Base-by-base conservation (phyloP, 2,797 vertebrate genomes). In the Parauchenoglanis punctatus region DNA sequence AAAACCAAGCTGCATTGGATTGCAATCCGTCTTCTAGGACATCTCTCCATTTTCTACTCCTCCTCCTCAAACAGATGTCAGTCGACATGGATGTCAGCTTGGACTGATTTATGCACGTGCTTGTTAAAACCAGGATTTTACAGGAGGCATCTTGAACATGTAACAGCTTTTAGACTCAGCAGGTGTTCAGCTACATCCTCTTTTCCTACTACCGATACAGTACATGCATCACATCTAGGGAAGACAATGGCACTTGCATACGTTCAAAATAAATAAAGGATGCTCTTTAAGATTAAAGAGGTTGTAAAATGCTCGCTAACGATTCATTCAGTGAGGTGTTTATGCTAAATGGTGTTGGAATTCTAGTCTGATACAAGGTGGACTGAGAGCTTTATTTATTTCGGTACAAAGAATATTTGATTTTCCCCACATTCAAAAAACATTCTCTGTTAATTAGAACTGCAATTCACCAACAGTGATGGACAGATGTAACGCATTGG, bases 11-110 rank as follows among this genome's bases (percentile, higher is more conserved):
- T 87, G 52, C n/a, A 72, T 40, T 8, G 35, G 67, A 78, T 83
- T 86, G 59, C 80, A 78, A 86, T 89, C 78, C 46, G 65, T 86
- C 68, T 87, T 87, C 40, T 15, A 40, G n/a, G 70, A 68, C 56
- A 52, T 58, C 56, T 15, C 68, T 85, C 35, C n/a, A 8, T 84
- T 28, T 65, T 25, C 76, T 85, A 2, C 63, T 78, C 75, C 73
- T 85, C 54, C 35, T 58, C 46, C 25, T n/a, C 1, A 70, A 46
- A 68, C 78, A 88, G 78, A 68, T 76, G 44, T 67, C 11, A 59
- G 31, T 7, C 18, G 59, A 82, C 61, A 65, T 23, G 3, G 12
- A 67, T 15, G 15, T 65, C 25, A 49, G 58, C 12, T 23, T 31
- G 65, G 49, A 80, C 58, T 76, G 89, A 89, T 75, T 75, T 68